These are phyloP conservation scores for Caenorhabditis drosophilae DNA, from an alignment of 2,888 invertebrate genomes.

Conservation along the genomic window DNA sequence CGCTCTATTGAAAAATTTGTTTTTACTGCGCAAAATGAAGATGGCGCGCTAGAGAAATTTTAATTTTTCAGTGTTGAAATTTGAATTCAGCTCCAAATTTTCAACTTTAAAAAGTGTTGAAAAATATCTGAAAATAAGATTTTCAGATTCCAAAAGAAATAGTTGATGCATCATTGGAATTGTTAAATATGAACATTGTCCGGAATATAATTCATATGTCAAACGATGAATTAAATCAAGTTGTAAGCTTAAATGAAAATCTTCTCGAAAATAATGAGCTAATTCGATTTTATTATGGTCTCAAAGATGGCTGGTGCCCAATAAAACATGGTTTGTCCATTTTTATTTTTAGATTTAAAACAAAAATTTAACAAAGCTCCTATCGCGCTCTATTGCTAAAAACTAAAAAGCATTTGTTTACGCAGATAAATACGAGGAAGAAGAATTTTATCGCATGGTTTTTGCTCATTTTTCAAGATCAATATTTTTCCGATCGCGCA, in stretches of 20 bases:
- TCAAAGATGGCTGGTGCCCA: slow-evolving; percentile 58
- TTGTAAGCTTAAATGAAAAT: slow-evolving; percentile 35
- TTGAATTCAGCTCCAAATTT: no score
- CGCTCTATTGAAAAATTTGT: not conserved
- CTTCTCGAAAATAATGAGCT: slow-evolving; percentile 40
- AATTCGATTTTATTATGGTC: slow-evolving; percentile 51
- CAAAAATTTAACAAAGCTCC: no score
- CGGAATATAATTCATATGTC: slow-evolving; percentile 58
- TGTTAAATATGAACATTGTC: slow-evolving; percentile 51
- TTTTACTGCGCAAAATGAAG: no score
- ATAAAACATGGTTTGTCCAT: slow-evolving; percentile 41
- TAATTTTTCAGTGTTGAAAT: not conserved
- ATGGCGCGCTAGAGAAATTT: not conserved
- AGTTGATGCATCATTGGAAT: slow-evolving; percentile 43
- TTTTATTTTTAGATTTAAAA: no score
- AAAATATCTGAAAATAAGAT: not conserved
- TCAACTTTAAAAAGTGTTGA: no score
- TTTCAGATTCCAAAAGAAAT: slow-evolving; percentile 47
- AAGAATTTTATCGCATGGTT: no score
- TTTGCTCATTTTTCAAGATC: no score
- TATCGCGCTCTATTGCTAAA: no score
- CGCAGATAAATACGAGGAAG: no score
- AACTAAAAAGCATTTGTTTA: no score
- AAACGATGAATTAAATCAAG: slow-evolving; percentile 51
- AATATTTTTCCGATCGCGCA: no score